phyloP scores from a whole-genome alignment of 2,797 vertebrate genomes.

The Sebastes vulpes region DNA sequence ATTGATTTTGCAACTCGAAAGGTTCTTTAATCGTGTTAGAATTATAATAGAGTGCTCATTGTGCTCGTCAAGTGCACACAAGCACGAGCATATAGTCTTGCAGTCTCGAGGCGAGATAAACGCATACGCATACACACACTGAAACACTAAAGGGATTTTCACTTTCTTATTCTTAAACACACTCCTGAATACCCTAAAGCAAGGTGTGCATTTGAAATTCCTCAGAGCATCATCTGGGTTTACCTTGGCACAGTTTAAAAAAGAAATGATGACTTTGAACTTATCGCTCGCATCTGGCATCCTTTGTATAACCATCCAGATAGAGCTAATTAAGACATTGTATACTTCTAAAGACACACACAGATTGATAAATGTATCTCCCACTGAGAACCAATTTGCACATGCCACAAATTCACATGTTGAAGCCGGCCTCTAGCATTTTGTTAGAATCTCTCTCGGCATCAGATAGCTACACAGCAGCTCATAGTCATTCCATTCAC shows the following conservation, averaged over 20 bases:
- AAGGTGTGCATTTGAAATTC: conserved; percentile 8
- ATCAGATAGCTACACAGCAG: conserved; percentile 36
- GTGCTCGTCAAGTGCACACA: conserved; percentile 16
- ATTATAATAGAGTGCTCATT: conserved; percentile 32
- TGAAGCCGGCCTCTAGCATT: conserved; percentile 31
- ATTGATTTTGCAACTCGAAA: conserved; percentile 45
- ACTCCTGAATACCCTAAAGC: neutral
- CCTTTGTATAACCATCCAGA: neutral
- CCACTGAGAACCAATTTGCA: neutral
- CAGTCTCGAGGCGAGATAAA: neutral
- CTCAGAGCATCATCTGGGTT: conserved; percentile 1
- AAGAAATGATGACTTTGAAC: neutral
- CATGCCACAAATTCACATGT: conserved; percentile 6
- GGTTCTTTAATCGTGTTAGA: conserved; percentile 42
- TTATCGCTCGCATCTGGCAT: conserved; percentile 9
- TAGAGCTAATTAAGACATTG: conserved; percentile 1
- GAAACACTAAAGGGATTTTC: neutral
- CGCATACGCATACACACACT: neutral
- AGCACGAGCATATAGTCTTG: neutral
- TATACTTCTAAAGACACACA: neutral
- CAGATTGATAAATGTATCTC: conserved; percentile 13
- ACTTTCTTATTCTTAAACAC: conserved; percentile 14
- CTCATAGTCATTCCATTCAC: conserved; percentile 65
- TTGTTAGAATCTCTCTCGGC: conserved; percentile 30
- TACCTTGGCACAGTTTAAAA: neutral